Conservation (phyloP, 2,888 invertebrate species). For the Drosophila subquinaria region DNA sequence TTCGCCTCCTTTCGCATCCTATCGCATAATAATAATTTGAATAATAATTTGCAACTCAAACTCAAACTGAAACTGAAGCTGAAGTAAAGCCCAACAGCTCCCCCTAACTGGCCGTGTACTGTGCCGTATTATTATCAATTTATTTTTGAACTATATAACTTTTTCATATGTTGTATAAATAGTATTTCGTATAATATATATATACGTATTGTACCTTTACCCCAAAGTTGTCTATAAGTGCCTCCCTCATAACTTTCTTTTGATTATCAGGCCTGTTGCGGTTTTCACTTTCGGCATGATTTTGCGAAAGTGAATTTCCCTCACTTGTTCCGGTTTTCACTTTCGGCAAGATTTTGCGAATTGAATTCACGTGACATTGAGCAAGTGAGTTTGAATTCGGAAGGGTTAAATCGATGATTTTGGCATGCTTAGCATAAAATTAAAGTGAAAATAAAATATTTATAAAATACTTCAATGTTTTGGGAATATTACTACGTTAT, state of each 20-base stretch:
- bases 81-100: slow-evolving; percentile 14
- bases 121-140: slow-evolving; percentile 59
- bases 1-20: background rate
- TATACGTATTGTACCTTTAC: slow-evolving; percentile 16
- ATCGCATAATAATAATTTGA: background rate
- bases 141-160: slow-evolving; percentile 61
- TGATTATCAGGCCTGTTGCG: background rate
- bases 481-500: no score
- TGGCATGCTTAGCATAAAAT: no score
- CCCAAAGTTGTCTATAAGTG: background rate
- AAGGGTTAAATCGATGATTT: no score
- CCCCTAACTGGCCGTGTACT: slow-evolving; percentile 37
- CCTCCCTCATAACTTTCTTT: background rate
- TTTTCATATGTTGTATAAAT: slow-evolving; percentile 50
- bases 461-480: no score
- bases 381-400: no score
- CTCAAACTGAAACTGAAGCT: background rate
- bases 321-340: no score
- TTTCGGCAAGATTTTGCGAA: no score
- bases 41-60: slow-evolving; percentile 5
- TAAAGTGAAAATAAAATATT: no score
- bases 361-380: no score
- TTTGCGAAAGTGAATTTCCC: no score
- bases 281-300: no score
- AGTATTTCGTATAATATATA: slow-evolving; percentile 39